A percentile compares a stretch with the other conserved stretches of the same genome.
These are phyloP conservation scores for Clepsis dumicolana DNA, from an alignment of 2,888 invertebrate species.

Conservation along the genomic window DNA sequence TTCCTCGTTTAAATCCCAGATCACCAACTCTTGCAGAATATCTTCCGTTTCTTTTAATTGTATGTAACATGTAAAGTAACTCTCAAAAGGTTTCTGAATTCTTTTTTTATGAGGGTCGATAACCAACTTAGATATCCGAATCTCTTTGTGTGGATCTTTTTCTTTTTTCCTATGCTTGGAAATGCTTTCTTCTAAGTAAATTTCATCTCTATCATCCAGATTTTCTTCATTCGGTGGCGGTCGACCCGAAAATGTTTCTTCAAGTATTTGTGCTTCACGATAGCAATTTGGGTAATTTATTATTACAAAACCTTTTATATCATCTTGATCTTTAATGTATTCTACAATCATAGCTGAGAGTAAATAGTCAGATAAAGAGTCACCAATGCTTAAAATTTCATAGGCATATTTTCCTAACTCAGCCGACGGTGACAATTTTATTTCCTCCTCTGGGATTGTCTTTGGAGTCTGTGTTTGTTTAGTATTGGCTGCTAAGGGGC, in stretches of 20 bases:
- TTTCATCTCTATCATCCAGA: constrained; percentile 70
- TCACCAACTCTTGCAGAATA: constrained; percentile 72
- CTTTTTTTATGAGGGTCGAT: constrained; percentile 78
- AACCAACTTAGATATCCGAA: constrained; percentile 81
- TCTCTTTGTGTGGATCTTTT: constrained; percentile 66
- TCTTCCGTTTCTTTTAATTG: constrained; percentile 75
- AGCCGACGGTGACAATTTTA: constrained; percentile 79
- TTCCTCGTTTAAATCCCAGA: constrained; percentile 74
- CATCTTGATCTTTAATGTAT: constrained; percentile 82
- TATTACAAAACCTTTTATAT: constrained; percentile 87
- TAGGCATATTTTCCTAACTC: constrained; percentile 85
- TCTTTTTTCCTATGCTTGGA: constrained; percentile 69
- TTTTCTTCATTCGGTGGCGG: constrained; percentile 74
- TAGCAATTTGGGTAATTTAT: constrained; percentile 88
- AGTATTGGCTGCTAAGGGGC: constrained; percentile 63
- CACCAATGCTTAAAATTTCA: constrained; percentile 83
- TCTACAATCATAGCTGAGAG: constrained; percentile 86
- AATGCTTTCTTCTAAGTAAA: constrained; percentile 75
- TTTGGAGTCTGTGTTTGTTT: constrained; percentile 88
- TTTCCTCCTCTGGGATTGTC: constrained; percentile 85
- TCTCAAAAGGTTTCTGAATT: constrained; percentile 71
- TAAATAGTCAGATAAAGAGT: constrained; percentile 83
- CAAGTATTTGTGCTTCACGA: constrained; percentile 86
- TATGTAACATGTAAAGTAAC: constrained; percentile 87
- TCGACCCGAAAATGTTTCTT: constrained; percentile 85